Evolutionary conservation across 2,888 invertebrate species (phyloP), one percentile per base, ranked within the genome.

Genomic region (Brachylomia viminalis): DNA sequence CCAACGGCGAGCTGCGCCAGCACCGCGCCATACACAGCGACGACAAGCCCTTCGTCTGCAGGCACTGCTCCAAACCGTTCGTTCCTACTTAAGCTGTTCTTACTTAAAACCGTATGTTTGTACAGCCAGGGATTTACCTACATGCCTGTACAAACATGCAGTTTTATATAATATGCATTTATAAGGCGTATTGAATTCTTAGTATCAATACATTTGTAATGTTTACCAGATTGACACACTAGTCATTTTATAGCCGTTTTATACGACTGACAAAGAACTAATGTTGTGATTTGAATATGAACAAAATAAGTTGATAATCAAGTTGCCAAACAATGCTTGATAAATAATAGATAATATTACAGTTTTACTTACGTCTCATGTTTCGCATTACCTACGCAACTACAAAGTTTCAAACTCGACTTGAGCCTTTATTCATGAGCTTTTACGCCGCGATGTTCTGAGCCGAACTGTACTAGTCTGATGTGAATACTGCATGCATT

Each of bases 11-110:
- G 90, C 92, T 97, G 89, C 95, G 96, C 2, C 97, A 97, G 86
- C 97, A 97, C 88, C 94, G 97, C 86, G 97, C 97, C 78, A 97
- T 97, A 84, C 97, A 97, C 90, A 97, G 97, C 91, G 97, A 97
- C 86, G 97, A 96, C 85, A 97, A 97, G 84, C 97, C 96, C 6
- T 97, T 94, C 92, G 94, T 93, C 49, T 97, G 97, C 92, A 92
- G 92, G 72, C 95, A 95, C 70, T 97, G 97, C 86, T 91, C 93
- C 56, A 97, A 97, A 87, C 91, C 94, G 97, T 84, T 23, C 61
- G 71, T 72, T 27, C 1, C 65, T 17, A 49, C 0, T 52, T 27
- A 17, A 30, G 3, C 10, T 23, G 15, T 62, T 38, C 15, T 17
- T 42, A 30, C 42, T 27, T 72, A 11, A 1, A 15, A 33, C 33